These are phyloP conservation scores for Latrodectus elegans DNA, from an alignment of 2,888 invertebrate species.

Conservation along the genomic window DNA sequence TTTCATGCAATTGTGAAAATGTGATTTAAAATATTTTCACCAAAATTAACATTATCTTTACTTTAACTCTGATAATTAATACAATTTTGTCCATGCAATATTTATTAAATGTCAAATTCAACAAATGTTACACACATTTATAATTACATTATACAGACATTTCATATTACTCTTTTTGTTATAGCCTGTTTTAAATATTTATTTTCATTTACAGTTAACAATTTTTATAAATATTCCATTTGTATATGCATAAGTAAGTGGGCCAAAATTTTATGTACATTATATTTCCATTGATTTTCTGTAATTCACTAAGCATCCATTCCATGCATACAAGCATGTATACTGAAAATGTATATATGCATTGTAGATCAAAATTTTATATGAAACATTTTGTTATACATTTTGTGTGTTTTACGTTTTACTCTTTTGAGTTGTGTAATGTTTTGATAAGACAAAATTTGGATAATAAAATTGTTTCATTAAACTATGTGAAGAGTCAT, in stretches of 20 bases:
- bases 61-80: too few relatives aligned
- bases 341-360: conserved; percentile 15
- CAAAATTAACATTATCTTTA: too few relatives aligned
- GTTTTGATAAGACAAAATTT: conserved; percentile 44
- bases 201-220: background rate
- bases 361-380: conserved; percentile 31
- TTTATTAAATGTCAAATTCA: background rate
- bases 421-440: conserved; percentile 39
- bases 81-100: background rate
- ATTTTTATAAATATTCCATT: background rate
- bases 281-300: conserved; percentile 2
- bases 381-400: conserved; percentile 29
- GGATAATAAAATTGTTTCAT: conserved; percentile 42
- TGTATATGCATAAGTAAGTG: background rate
- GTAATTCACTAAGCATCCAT: conserved; percentile 24
- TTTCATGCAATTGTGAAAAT: too few relatives aligned
- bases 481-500: background rate
- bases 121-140: background rate
- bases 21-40: too few relatives aligned
- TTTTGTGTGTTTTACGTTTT: conserved; percentile 23
- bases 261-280: conserved; percentile 19
- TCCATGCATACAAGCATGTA: conserved; percentile 24
- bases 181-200: background rate
- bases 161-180: background rate
- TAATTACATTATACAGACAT: background rate